Percentiles rank a stretch among this genome's conserved stretches.
Evolutionary conservation across 1,140 invertebrate genomes (phyloP).

Genomic region (Procambarus clarkii): DNA sequence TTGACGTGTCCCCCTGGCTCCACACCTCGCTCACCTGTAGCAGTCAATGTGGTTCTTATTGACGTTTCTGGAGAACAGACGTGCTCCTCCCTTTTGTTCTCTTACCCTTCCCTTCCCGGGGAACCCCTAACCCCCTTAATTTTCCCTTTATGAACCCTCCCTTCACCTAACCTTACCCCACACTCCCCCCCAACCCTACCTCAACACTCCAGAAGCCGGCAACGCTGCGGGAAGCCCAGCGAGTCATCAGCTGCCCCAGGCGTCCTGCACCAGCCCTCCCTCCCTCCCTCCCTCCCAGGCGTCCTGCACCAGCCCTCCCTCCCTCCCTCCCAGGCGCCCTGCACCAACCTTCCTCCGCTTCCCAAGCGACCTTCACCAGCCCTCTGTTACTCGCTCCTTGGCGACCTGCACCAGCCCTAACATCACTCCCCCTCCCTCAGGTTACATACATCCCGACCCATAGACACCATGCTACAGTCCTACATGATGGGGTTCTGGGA

Average conservation of each 20-base stretch:
- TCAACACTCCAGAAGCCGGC: slow-evolving; percentile 1
- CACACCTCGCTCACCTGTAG: no score
- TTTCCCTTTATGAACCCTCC: not conserved
- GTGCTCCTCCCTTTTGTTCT: not conserved
- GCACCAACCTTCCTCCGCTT: no score
- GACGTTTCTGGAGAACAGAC: no score
- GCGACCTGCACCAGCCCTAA: not conserved
- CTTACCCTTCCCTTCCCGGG: not conserved
- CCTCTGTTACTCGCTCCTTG: not conserved
- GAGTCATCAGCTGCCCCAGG: slow-evolving; percentile 12
- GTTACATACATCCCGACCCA: no score
- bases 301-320: not conserved
- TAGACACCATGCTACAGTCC: no score
- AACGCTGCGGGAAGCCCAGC: slow-evolving; percentile 24
- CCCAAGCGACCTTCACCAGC: not conserved
- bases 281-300: not conserved
- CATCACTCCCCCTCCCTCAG: no score
- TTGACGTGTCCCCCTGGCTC: no score
- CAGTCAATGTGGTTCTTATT: no score
- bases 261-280: not conserved
- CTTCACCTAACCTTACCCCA: not conserved
- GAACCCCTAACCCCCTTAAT: not conserved
- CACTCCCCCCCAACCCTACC: not conserved
- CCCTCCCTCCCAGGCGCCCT: not conserved
- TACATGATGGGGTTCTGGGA: no score